A percentile compares a stretch with the other conserved stretches of the same genome.
These are phyloP conservation scores for Hofmannophila pseudospretella DNA, from an alignment of 2,888 invertebrate genomes.

Conservation along the genomic window DNA sequence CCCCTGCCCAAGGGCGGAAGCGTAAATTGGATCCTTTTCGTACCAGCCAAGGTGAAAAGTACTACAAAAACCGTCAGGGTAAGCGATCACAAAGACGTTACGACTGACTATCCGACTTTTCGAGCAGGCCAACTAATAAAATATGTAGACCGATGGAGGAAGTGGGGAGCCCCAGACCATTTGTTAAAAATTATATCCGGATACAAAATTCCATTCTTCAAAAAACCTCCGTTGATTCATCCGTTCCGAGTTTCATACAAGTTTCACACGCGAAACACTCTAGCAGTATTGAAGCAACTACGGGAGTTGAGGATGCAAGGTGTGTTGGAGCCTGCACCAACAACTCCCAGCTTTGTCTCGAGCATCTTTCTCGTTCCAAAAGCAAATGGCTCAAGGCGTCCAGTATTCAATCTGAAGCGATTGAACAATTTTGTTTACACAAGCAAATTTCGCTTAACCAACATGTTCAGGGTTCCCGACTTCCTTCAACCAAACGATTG, in stretches of 20 bases:
- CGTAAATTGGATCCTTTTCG: background rate
- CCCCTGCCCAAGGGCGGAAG: constrained; percentile 10
- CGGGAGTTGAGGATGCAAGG: constrained; percentile 14
- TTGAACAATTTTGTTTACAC: constrained; percentile 19
- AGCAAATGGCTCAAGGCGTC: constrained; percentile 16
- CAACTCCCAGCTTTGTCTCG: constrained; percentile 22
- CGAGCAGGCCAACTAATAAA: constrained; percentile 10
- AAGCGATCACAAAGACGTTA: constrained; percentile 13
- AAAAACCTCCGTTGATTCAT: constrained; percentile 13
- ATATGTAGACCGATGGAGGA: constrained; percentile 11
- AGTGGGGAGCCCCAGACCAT: constrained; percentile 9
- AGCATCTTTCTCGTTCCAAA: constrained; percentile 23
- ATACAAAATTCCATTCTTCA: constrained; percentile 18
- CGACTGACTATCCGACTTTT: constrained; percentile 12
- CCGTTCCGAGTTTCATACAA: constrained; percentile 1
- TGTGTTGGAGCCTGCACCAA: constrained; percentile 8
- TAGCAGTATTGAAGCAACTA: constrained; percentile 13
- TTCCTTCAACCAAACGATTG: constrained; percentile 23
- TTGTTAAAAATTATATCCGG: constrained; percentile 14
- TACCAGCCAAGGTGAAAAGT: background rate
- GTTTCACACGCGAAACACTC: constrained; percentile 6
- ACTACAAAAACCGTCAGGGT: background rate
- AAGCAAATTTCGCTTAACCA: constrained; percentile 20
- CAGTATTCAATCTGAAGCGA: constrained; percentile 22
- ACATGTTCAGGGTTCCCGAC: constrained; percentile 17